These are phyloP conservation scores for Ceyx melanurus DNA, from an alignment of 2,113 vertebrate species.

Conservation along the genomic window DNA sequence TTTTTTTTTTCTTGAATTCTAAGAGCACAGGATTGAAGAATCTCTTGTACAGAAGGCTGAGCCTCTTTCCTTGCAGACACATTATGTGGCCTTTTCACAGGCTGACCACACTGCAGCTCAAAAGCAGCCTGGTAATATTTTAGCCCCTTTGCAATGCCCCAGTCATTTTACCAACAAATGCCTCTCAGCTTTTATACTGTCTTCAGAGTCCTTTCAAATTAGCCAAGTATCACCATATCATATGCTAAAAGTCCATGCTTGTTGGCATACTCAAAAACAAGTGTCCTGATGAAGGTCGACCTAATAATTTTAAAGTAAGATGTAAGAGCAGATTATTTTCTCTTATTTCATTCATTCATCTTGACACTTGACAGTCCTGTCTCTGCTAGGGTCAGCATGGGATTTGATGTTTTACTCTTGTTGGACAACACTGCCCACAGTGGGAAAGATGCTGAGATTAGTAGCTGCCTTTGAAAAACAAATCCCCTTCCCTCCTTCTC, in stretches of 20 bases:
- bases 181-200: not conserved
- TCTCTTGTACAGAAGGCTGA: not conserved
- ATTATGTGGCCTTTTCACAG: not conserved
- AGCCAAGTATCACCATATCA: not conserved
- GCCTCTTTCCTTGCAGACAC: not conserved
- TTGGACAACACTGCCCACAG: not conserved
- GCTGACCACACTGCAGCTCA: not conserved
- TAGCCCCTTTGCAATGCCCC: not conserved
- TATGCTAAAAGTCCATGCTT: not conserved
- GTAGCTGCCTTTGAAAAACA: not conserved
- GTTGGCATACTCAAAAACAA: not conserved
- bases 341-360: conserved; percentile 1
- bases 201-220: not conserved
- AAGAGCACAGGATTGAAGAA: not conserved
- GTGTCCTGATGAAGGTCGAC: not conserved
- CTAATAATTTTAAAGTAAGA: not conserved
- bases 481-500: not conserved
- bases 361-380: not conserved
- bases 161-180: not conserved
- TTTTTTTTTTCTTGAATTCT: not conserved
- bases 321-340: conserved; percentile 19
- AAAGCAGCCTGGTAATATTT: not conserved
- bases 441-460: conserved; percentile 14
- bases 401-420: conserved; percentile 4
- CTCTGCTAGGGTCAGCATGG: not conserved